Base-by-base conservation (phyloP, 2,797 vertebrate genomes). In the Dallia pectoralis region DNA sequence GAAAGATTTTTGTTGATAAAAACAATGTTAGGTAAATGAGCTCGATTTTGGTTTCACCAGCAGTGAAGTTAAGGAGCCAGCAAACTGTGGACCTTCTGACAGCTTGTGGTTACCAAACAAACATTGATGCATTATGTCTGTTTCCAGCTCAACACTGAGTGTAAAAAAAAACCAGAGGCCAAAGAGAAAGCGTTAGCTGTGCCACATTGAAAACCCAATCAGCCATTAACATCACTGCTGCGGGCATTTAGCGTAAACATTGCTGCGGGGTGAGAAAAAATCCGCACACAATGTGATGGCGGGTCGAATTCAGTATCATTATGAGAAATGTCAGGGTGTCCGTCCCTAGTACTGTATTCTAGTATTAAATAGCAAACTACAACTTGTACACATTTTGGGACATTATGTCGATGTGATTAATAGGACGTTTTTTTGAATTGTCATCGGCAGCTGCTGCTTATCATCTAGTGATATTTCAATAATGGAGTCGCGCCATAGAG, bases 131-230 rank as follows among this genome's bases (percentile, higher is more conserved):
- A 62, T 33, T 49, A 27, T 29, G 11, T 44, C 27, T 5, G 63
- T 49, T 67, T 74, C 12, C 18, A 25, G 71, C 63, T 29, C 33
- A 61, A 47, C 72, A 47, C 9, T 44, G n/a, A 67, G 36, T 44
- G 5, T 69, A 30, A 8, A 51, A 8, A 51, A 11, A 29, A 51
- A 27, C 47, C 22, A 29, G 5, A 69, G 67, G 8, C 44, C 1
- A 18, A 7, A 53, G 47, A 29, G 7, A n/a, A 48, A 49, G 64
- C 67, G 69, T 67, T 32, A 9, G 56, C 63, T 61, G 14, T 19
- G 11, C 40, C 25, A 27, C 53, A 14, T 44, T 22, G 32, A 33
- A 47, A 16, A 72, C 25, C 33, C 30, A 62, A 51, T 30, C 66
- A 69, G 56, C 65, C 59, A 48, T 27, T 49, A 27, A 25, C 8